These are phyloP conservation scores for Heterodera filipjevi DNA, from an alignment of 2,888 invertebrate species.

Conservation along the genomic window DNA sequence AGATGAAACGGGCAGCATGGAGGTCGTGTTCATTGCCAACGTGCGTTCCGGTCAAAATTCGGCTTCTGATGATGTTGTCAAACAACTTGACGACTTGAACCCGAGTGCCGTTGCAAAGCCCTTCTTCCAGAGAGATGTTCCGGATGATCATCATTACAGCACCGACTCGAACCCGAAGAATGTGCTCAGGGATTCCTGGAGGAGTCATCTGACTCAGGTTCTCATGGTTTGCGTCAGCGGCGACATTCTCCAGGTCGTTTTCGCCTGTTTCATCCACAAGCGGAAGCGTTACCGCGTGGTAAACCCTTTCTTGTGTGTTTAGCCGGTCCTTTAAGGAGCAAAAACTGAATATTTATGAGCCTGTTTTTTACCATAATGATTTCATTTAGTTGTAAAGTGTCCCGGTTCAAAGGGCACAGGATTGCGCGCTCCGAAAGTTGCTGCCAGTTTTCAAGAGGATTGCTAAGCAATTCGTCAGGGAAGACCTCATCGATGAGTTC, in stretches of 20 bases:
- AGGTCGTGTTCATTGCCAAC: constrained; percentile 6
- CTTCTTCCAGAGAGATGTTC: constrained; percentile 11
- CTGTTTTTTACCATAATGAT: not conserved
- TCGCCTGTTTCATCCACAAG: not conserved
- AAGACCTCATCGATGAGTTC: not conserved
- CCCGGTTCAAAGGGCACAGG: constrained; percentile 3
- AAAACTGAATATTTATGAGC: not conserved
- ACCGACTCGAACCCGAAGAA: not conserved
- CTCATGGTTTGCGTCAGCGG: not conserved
- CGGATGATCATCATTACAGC: constrained; percentile 22
- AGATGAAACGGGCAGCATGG: not conserved
- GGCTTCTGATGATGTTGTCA: not conserved
- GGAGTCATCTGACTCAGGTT: not conserved
- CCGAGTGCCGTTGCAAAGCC: constrained; percentile 7
- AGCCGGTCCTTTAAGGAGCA: not conserved
- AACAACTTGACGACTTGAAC: not conserved
- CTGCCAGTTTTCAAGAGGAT: not conserved
- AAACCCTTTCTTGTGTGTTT: not conserved
- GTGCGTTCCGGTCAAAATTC: not conserved
- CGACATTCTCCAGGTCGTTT: not conserved
- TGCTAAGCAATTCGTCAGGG: not conserved
- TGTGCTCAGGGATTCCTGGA: not conserved
- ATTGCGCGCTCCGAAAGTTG: not conserved
- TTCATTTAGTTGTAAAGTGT: not conserved
- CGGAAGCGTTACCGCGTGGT: not conserved